These are phyloP conservation scores for Epinotia ramella DNA, from an alignment of 2,888 invertebrate species.

Conservation along the genomic window DNA sequence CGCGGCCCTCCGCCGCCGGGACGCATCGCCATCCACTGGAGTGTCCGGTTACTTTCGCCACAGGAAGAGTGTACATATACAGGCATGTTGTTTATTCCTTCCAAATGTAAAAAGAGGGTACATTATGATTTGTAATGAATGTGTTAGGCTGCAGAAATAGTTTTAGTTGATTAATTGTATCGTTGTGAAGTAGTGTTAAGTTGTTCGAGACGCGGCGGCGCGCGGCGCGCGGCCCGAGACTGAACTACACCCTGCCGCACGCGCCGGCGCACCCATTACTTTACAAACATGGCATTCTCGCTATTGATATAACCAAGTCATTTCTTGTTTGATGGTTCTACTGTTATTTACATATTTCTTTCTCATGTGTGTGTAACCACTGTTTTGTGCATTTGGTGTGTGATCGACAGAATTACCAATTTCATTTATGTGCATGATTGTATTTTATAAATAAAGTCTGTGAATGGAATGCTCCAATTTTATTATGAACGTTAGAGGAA, in stretches of 20 bases:
- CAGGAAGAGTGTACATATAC: slow-evolving; percentile 71
- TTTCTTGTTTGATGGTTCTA: slow-evolving; percentile 78
- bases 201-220: slow-evolving; percentile 65
- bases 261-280: slow-evolving; percentile 70
- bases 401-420: slow-evolving; percentile 70
- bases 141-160: slow-evolving; percentile 79
- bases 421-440: slow-evolving; percentile 68
- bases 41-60: slow-evolving; percentile 68
- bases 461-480: slow-evolving; percentile 47
- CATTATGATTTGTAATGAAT: slow-evolving; percentile 75
- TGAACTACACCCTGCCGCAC: slow-evolving; percentile 79
- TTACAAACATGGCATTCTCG: slow-evolving; percentile 70
- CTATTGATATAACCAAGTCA: slow-evolving; percentile 69
- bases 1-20: slow-evolving; percentile 46
- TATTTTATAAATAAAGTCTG: slow-evolving; percentile 49
- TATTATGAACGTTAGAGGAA: slow-evolving; percentile 50
- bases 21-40: slow-evolving; percentile 55
- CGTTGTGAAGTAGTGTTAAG: slow-evolving; percentile 83
- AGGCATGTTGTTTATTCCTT: slow-evolving; percentile 80
- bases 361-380: slow-evolving; percentile 79
- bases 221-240: slow-evolving; percentile 78
- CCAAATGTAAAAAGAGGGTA: slow-evolving; percentile 74
- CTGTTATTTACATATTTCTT: slow-evolving; percentile 77
- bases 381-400: slow-evolving; percentile 76
- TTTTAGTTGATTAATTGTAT: slow-evolving; percentile 83